These are phyloP conservation scores for Mormyrus lacerda DNA, from an alignment of 2,113 vertebrate species.

Conservation along the genomic window DNA sequence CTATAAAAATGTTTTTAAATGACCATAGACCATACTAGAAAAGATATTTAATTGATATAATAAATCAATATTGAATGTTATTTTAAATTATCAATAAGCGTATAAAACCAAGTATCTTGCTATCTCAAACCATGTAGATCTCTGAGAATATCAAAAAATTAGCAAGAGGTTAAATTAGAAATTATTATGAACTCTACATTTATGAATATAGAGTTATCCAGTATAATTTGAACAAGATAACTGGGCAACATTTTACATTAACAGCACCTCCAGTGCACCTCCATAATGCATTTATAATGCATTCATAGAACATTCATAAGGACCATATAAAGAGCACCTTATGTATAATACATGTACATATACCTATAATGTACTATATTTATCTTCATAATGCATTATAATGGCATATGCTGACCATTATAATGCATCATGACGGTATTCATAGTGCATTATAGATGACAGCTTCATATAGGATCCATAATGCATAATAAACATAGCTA, in stretches of 20 bases:
- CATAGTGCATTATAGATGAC: too few species aligned
- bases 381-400: too few species aligned
- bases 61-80: not conserved
- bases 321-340: not conserved
- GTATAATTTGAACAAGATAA: constrained; percentile 50
- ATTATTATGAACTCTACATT: not conserved
- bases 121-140: not conserved
- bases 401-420: too few species aligned
- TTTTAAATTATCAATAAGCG: not conserved
- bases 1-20: not conserved
- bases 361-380: too few species aligned
- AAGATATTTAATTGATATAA: not conserved
- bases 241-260: not conserved
- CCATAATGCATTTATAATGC: not conserved
- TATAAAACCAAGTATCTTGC: not conserved
- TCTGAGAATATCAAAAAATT: not conserved
- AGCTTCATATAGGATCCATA: too few species aligned
- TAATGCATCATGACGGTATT: too few species aligned
- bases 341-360: too few species aligned
- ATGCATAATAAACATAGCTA: too few species aligned
- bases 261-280: not conserved
- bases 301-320: not conserved
- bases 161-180: not conserved
- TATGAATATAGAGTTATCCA: not conserved
- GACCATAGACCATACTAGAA: not conserved